phyloP scores from a whole-genome alignment of 1,140 invertebrate genomes.

The Bombus cullumanus region DNA sequence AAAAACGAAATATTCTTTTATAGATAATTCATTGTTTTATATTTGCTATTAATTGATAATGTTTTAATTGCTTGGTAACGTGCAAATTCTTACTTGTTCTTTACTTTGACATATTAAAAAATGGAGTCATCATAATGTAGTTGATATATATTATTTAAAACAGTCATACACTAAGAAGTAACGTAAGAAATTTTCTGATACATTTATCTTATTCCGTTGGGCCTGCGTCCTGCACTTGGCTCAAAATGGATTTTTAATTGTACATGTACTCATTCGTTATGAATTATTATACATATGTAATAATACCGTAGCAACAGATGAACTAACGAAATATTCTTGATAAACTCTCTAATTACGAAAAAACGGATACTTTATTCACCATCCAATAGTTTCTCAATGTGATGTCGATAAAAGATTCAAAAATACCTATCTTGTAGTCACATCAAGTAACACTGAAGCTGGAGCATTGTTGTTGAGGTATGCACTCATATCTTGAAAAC shows the following conservation, averaged over 20 bases:
- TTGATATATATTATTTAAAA: conserved; percentile 13
- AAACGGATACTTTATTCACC: conserved; percentile 55
- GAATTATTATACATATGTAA: conserved; percentile 64
- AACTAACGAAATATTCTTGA: conserved; percentile 74
- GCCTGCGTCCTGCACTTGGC: conserved; percentile 73
- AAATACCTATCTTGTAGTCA: conserved; percentile 77
- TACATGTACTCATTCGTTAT: conserved; percentile 50
- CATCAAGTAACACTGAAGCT: conserved; percentile 76
- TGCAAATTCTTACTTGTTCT: background rate
- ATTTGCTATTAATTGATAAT: background rate
- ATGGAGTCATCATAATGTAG: conserved; percentile 5
- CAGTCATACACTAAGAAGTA: conserved; percentile 27
- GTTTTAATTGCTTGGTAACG: background rate
- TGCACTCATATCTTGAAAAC: conserved; percentile 78
- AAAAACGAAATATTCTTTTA: background rate
- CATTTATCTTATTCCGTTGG: conserved; percentile 47
- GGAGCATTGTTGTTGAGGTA: conserved; percentile 79
- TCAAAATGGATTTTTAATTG: conserved; percentile 53
- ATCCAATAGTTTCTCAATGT: conserved; percentile 35
- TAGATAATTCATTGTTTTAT: background rate
- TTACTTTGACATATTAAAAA: conserved; percentile 22
- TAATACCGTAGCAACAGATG: conserved; percentile 70
- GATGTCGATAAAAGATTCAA: conserved; percentile 27
- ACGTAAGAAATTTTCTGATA: conserved; percentile 37
- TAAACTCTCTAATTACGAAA: conserved; percentile 77